Evolutionary conservation across 2,888 invertebrate genomes (phyloP), one percentile per base, ranked within the genome.

Genomic region (Tenthredo scrophulariae): DNA sequence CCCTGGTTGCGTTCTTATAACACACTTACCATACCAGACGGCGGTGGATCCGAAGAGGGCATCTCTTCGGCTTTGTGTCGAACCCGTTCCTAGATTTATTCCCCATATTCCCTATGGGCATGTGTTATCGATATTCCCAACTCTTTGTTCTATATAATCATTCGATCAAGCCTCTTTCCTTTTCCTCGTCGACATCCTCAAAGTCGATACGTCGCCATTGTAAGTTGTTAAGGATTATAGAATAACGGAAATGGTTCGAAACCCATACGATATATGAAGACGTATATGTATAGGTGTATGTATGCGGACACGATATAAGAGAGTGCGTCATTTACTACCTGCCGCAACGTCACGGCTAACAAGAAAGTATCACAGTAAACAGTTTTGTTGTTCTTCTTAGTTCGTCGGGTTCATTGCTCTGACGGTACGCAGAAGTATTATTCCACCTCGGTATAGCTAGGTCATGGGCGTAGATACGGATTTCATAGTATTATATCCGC

Each of bases 351-450:
- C 89, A 87, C 88, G 88, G 87, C 86, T 87, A 86, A 89, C 88
- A 90, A 86, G 89, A 90, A 91, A 90, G 90, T 91, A 90, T 90
- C 90, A 90, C 90, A 87, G 90, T 89, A 89, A 90, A 90, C 90
- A 90, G 90, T 89, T 90, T 90, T 90, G 90, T 90, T 91, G 89
- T 91, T 90, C 90, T 90, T 87, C 26, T 58, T 15, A 22, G n/a
- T 43, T 43, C 40, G 88, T 88, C 88, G 87, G 85, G 89, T 88
- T 89, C 86, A 86, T 70, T 72, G 82, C 84, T 89, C 88, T 10
- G 62, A 3, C 3, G 26, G 62, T 74, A 74, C 43, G 43, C 22
- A 74, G 40, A 74, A 22, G 67, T 67, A 67, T 43, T 74, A 74
- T 43, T 46, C 54, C 43, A 75, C 43, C n/a, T 9, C 29, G 43